Base-by-base conservation (phyloP, 2,797 vertebrate species). In the Aphelocoma californica region DNA sequence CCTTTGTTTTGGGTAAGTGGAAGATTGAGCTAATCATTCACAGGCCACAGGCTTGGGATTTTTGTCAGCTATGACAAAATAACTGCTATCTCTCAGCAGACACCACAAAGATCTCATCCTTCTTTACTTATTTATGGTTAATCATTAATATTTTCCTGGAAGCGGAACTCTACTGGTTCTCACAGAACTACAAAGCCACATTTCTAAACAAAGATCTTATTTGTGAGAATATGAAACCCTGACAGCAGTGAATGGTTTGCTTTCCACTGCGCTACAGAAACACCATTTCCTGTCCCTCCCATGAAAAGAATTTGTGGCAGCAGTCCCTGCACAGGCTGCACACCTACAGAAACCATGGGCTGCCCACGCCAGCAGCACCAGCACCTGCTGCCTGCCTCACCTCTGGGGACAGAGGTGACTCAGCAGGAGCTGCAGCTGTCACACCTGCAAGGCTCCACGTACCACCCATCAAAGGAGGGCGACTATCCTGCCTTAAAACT, bases 141-240 rank as follows among this genome's bases (percentile, higher is more conserved):
- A 64, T 83, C 82, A 84, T 78, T 88, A 90, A 70, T 84, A 66
- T 84, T 91, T 90, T 94, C 91, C 93, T 81, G 66, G 72, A 84
- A 90, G 60, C 67, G 31, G 32, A 83, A 92, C 66, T 86, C 32
- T 60, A 6, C 26, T 0, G 0, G 24, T 81, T 92, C 91, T 91
- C 87, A 91, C 62, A 73, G 75, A 90, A 40, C 56, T 79, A 47
- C 77, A 70, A 92, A 96, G 85, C 66, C 82, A 81, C 87, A 45
- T 69, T 75, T 86, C 56, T 58, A 61, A 91, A 83, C 50, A 86
- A 79, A 86, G 70, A 2, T 53, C 82, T 67, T 29, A 25, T 21
- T 86, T 86, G 66, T 31, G 66, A 95, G 82, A 62, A 94, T 84
- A 88, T 6, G 47, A 96, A 92, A 86, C 93, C 53, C 44, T 53